phyloP scores from a whole-genome alignment of 2,888 invertebrate genomes.

The Prenolepis imparis region DNA sequence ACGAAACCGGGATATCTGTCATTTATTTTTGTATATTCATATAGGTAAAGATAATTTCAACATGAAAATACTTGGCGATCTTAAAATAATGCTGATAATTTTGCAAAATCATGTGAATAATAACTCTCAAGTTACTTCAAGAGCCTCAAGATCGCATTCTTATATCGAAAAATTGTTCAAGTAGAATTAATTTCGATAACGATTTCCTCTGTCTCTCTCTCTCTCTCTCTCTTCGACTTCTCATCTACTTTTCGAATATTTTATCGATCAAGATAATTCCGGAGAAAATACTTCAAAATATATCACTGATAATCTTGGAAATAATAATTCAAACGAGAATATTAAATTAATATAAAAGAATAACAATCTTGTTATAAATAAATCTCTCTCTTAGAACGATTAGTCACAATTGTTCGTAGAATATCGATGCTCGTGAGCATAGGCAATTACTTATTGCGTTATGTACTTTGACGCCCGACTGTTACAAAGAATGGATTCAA shows the following conservation, averaged over 20 bases:
- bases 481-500: not conserved
- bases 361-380: not conserved
- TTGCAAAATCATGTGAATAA: not conserved
- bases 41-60: not conserved
- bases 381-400: constrained; percentile 1
- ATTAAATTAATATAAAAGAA: not conserved
- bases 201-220: not conserved
- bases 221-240: not conserved
- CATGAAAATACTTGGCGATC: not conserved
- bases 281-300: not conserved
- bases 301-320: not conserved
- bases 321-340: not conserved
- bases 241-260: constrained; percentile 2
- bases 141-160: constrained; percentile 14
- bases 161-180: not conserved
- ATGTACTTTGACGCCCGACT: not conserved
- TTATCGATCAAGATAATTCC: constrained; percentile 8
- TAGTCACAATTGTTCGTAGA: constrained; percentile 28
- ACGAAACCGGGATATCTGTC: not conserved
- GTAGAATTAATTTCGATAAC: constrained; percentile 24
- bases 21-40: not conserved
- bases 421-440: not conserved
- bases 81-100: not conserved
- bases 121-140: not conserved
- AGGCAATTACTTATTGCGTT: not conserved